A percentile compares a stretch with the other conserved stretches of the same genome.
Evolutionary conservation across 2,113 vertebrate genomes (phyloP).

Genomic region (Macquaria australasica): DNA sequence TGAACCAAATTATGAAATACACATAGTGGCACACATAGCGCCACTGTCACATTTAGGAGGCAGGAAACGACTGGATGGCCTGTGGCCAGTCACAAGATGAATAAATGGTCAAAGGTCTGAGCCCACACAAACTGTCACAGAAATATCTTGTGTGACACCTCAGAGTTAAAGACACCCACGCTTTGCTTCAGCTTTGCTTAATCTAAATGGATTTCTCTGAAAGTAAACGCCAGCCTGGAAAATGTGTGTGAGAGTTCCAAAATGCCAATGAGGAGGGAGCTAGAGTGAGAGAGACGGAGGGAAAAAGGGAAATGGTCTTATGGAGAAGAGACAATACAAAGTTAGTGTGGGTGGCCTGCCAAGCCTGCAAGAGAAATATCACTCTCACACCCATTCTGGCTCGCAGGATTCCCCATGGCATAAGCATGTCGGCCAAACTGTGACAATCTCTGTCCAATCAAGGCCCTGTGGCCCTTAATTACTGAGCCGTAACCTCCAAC

Average conservation of each 20-base stretch:
- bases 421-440: conserved; percentile 59
- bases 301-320: conserved; percentile 52
- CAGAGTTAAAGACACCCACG: conserved; percentile 68
- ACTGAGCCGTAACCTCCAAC: conserved; percentile 75
- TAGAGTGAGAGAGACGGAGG: not conserved
- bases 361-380: conserved; percentile 60
- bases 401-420: conserved; percentile 61
- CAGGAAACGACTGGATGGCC: conserved; percentile 51
- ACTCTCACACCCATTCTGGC: conserved; percentile 63
- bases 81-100: conserved; percentile 45
- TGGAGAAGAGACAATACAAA: conserved; percentile 62
- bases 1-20: conserved; percentile 19
- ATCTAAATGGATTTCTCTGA: conserved; percentile 80
- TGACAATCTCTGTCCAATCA: conserved; percentile 76
- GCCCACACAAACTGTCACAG: conserved; percentile 72
- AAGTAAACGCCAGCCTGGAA: conserved; percentile 59
- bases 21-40: not conserved
- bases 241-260: conserved; percentile 69
- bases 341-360: conserved; percentile 73
- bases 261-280: conserved; percentile 62
- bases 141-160: conserved; percentile 67
- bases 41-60: conserved; percentile 47
- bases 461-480: conserved; percentile 78
- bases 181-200: conserved; percentile 67
- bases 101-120: conserved; percentile 67